Evolutionary conservation across 2,113 vertebrate genomes (phyloP).

Genomic region (Chaenocephalus aceratus): DNA sequence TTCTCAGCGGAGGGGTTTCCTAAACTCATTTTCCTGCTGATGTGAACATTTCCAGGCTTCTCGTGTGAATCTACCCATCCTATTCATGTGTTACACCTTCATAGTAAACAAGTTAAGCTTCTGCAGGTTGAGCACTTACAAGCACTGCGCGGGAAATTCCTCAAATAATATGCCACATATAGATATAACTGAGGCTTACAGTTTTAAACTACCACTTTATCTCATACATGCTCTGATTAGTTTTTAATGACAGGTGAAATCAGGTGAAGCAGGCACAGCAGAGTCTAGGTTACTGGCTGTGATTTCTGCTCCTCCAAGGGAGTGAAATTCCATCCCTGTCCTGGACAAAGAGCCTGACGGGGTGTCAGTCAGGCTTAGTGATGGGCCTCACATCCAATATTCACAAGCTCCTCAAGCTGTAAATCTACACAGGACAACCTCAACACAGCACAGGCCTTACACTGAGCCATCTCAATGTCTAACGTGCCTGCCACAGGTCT

Average conservation of each 20-base stretch:
- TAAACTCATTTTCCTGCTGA: conserved; percentile 75
- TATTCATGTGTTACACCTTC: conserved; percentile 28
- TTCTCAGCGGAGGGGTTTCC: conserved; percentile 72
- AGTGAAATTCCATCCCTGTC: conserved; percentile 85
- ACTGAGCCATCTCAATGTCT: conserved; percentile 68
- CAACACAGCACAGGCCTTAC: conserved; percentile 50
- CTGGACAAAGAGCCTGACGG: conserved; percentile 81
- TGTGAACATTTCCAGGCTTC: conserved; percentile 74
- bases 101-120: conserved; percentile 34
- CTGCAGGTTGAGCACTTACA: background rate
- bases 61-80: conserved; percentile 56
- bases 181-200: conserved; percentile 17
- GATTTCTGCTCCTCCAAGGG: conserved; percentile 78
- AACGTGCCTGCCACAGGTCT: conserved; percentile 48
- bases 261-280: conserved; percentile 71
- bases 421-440: conserved; percentile 78
- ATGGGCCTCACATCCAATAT: conserved; percentile 86
- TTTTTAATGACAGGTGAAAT: conserved; percentile 77
- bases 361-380: conserved; percentile 82
- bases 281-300: conserved; percentile 77
- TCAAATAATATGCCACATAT: conserved; percentile 9
- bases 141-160: background rate
- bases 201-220: conserved; percentile 25
- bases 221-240: conserved; percentile 26
- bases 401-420: conserved; percentile 83